Evolutionary conservation across 2,113 vertebrate genomes (phyloP).

Genomic region (Dendropsophus ebraccatus): DNA sequence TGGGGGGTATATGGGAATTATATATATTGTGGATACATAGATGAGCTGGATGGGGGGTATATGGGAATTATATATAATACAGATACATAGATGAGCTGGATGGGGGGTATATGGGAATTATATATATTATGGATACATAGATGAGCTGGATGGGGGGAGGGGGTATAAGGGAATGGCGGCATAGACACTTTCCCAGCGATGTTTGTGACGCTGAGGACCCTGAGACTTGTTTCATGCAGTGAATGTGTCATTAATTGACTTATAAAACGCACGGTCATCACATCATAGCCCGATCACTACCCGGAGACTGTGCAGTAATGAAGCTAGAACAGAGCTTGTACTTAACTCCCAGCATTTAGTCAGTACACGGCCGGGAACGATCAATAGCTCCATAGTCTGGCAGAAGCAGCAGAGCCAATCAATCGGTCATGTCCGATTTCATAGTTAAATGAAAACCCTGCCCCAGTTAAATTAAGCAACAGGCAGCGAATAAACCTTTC

Average conservation of each 20-base stretch:
- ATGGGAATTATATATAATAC: too few relatives aligned
- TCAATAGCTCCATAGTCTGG: constrained; percentile 65
- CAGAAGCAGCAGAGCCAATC: constrained; percentile 66
- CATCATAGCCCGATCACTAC: constrained; percentile 7
- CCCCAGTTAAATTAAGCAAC: constrained; percentile 63
- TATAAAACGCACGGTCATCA: constrained; percentile 39
- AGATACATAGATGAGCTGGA: too few relatives aligned
- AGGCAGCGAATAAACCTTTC: constrained; percentile 8
- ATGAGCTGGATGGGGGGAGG: background rate
- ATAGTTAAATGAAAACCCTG: constrained; percentile 70
- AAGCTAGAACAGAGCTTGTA: background rate
- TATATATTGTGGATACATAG: too few relatives aligned
- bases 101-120: too few relatives aligned
- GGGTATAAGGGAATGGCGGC: background rate
- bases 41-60: too few relatives aligned
- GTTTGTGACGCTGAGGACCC: background rate
- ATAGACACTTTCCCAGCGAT: too few relatives aligned
- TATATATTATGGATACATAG: background rate
- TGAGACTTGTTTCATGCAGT: background rate
- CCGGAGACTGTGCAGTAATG: background rate
- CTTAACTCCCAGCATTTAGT: constrained; percentile 29
- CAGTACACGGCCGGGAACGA: constrained; percentile 23
- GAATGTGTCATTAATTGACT: constrained; percentile 11
- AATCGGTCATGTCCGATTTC: constrained; percentile 82
- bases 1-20: too few relatives aligned